A percentile compares a stretch with the other conserved stretches of the same genome.
Evolutionary conservation across 1,140 invertebrate species (phyloP).

Genomic region (Uloborus diversus): DNA sequence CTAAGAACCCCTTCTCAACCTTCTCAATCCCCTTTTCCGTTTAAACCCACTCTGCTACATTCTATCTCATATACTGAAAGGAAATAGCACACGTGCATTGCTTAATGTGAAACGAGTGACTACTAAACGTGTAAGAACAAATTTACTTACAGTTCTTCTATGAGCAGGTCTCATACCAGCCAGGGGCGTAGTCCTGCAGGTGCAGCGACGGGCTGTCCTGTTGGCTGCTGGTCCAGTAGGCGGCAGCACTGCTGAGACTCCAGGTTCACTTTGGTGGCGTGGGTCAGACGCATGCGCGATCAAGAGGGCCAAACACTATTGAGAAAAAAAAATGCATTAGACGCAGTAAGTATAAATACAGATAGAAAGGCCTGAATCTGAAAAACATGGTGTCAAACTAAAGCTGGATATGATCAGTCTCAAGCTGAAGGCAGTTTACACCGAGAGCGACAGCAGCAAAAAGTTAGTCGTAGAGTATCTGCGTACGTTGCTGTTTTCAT

Average conservation of each 20-base stretch:
- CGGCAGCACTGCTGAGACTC: conserved; percentile 45
- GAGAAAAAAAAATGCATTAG: conserved; percentile 38
- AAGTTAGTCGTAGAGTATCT: no score
- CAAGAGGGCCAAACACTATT: conserved; percentile 78
- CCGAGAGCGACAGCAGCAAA: no score
- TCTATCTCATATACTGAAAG: background rate
- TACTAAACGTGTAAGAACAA: no score
- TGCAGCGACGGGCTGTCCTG: conserved; percentile 36
- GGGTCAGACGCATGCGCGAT: conserved; percentile 77
- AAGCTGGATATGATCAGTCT: no score
- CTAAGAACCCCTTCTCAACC: no score
- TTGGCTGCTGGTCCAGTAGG: conserved; percentile 26
- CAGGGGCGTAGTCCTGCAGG: conserved; percentile 44
- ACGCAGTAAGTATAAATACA: background rate
- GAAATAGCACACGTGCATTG: background rate
- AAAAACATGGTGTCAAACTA: no score
- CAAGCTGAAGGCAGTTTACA: no score
- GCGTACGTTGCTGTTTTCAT: no score
- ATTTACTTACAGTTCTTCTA: conserved; percentile 32
- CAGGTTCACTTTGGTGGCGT: conserved; percentile 62
- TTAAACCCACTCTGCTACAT: no score
- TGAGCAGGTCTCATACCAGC: conserved; percentile 25
- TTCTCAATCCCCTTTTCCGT: no score
- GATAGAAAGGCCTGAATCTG: no score
- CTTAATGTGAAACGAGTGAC: no score